These are phyloP conservation scores for Cyrtorhinus lividipennis DNA, from an alignment of 1,140 invertebrate genomes.

Conservation along the genomic window DNA sequence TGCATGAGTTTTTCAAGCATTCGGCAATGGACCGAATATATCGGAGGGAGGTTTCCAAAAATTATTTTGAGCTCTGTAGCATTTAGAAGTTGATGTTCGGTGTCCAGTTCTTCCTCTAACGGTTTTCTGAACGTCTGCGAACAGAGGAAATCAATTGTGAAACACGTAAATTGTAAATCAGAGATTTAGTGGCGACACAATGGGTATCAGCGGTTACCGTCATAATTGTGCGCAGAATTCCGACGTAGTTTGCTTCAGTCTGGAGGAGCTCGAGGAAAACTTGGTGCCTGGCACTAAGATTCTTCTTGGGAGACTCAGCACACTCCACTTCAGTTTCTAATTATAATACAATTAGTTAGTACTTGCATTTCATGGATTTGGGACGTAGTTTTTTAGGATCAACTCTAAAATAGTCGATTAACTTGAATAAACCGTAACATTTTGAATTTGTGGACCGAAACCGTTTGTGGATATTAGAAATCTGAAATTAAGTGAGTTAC, in stretches of 20 bases:
- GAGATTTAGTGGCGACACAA: neutral
- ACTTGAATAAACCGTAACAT: conserved; percentile 18
- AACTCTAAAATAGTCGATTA: too few species aligned
- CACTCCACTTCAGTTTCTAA: conserved; percentile 36
- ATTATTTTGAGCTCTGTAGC: conserved; percentile 89
- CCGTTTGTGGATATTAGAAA: too few species aligned
- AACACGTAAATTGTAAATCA: conserved; percentile 12
- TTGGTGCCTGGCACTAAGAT: conserved; percentile 62
- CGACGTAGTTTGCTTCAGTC: conserved; percentile 94
- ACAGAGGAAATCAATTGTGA: conserved; percentile 26
- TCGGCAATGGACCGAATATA: conserved; percentile 78
- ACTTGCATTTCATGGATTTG: too few species aligned
- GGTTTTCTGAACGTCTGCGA: conserved; percentile 89
- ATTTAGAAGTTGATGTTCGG: conserved; percentile 60
- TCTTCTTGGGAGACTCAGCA: conserved; percentile 36
- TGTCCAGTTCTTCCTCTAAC: conserved; percentile 69
- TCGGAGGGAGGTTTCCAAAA: conserved; percentile 88
- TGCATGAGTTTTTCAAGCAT: conserved; percentile 64
- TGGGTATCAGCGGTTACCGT: conserved; percentile 49
- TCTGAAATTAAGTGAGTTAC: too few species aligned
- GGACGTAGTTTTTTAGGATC: too few species aligned
- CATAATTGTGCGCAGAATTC: conserved; percentile 82
- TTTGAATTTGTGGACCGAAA: conserved; percentile 14
- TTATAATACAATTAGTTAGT: too few species aligned
- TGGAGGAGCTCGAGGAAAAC: conserved; percentile 87